A percentile compares a stretch with the other conserved stretches of the same genome.
Conservation (phyloP, 2,797 vertebrate genomes). For the Rhynchonycteris naso region DNA sequence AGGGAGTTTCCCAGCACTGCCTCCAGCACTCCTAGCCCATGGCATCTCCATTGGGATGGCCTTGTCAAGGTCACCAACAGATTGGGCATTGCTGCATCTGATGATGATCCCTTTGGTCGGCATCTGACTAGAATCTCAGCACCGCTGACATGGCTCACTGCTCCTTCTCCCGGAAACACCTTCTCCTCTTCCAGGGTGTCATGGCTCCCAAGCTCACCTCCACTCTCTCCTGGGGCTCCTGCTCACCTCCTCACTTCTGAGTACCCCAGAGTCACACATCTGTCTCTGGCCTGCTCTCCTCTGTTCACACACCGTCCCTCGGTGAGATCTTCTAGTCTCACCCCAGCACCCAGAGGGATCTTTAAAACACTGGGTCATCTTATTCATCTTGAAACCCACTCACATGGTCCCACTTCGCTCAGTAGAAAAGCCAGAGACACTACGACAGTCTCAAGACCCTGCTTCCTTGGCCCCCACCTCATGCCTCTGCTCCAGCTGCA, state of each 20-base stretch:
- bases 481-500: background rate
- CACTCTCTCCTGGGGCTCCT: background rate
- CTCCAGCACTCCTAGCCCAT: background rate
- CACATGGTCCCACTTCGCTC: background rate
- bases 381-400: background rate
- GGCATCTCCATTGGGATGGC: background rate
- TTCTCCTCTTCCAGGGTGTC: background rate
- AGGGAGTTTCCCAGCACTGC: background rate
- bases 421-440: background rate
- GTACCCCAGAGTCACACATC: background rate
- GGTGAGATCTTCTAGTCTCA: background rate
- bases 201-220: background rate
- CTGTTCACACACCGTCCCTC: background rate
- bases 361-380: background rate
- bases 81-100: accelerated
- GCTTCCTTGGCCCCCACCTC: background rate
- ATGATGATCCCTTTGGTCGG: accelerated
- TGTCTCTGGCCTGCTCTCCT: background rate
- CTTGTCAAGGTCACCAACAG: background rate
- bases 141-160: background rate
- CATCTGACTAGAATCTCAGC: background rate
- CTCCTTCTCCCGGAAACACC: background rate
- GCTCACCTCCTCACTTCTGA: background rate
- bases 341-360: too few relatives aligned
- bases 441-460: accelerated